Base-by-base conservation (phyloP, 2,888 invertebrate genomes). In the Leptarthrus brevirostris region DNA sequence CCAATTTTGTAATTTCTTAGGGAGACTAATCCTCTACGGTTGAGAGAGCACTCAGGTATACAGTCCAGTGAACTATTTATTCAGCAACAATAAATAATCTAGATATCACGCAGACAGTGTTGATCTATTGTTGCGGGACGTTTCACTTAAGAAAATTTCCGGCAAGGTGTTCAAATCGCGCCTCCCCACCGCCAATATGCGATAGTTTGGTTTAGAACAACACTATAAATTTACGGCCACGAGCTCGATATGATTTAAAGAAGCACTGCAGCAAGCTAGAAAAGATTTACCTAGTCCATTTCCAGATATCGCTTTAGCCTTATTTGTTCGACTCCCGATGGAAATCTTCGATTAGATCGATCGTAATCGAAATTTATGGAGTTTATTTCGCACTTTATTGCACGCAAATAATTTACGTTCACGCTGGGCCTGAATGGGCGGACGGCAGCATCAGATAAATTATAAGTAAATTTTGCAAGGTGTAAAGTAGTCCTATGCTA, bases 281-380 rank as follows among this genome's bases (percentile, higher is more conserved):
- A 20, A 44, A 52, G 30, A 14, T 22, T 16, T 26, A 16, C 47
- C 52, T 44, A 52, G 34, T 69, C 52, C 69, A 30, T n/a, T 18
- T 34, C 52, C 14, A n/a, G 34, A 34, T 36, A 66, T 66, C 64
- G 64, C 24, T 47, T 47, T 44, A n/a, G n/a, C 64, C 64, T 47
- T 66, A 44, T 66, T 66, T 66, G 64, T 47, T 66, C 26, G 47
- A 44, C 22, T 18, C 26, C 69, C 52, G 69, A 69, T 69, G n/a
- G 52, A 52, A 69, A 69, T 69, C 69, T 69, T 20, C 52, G 69
- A 69, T 69, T 69, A 69, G 69, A 49, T 69, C 69, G 69, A 69
- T 69, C 69, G 49, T 52, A 52, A 69, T 69, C 69, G 52, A 69
- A 69, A 69, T 69, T 69, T 69, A 69, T 69, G 69, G 69, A 30